phyloP scores from a whole-genome alignment of 2,113 vertebrate genomes.

The Martes martes region DNA sequence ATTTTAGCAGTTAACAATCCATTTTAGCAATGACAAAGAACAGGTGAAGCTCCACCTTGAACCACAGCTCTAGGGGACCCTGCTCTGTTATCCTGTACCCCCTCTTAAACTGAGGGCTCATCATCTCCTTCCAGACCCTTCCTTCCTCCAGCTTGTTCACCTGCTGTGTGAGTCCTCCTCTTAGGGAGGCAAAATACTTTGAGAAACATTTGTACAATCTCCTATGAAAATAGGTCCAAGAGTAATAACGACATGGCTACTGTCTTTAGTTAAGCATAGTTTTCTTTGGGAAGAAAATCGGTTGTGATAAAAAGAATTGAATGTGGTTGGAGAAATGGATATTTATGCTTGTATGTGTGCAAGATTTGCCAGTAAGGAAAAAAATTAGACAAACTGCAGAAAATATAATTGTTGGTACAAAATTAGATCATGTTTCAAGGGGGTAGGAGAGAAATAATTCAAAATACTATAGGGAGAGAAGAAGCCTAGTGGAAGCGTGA shows the following conservation, averaged over 20 bases:
- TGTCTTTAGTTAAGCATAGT: not conserved
- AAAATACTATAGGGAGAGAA: not conserved
- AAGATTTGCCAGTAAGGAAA: slow-evolving; percentile 9
- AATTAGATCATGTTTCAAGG: not conserved
- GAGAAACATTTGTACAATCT: not conserved
- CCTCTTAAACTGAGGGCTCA: accelerated
- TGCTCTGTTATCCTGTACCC: no score
- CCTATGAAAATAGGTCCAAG: not conserved
- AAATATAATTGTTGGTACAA: not conserved
- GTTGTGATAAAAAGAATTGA: not conserved
- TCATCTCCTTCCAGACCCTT: not conserved
- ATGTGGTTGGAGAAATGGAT: slow-evolving; percentile 5
- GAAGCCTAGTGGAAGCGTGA: not conserved
- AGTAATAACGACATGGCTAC: not conserved
- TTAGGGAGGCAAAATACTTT: not conserved
- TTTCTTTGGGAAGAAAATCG: slow-evolving; percentile 29
- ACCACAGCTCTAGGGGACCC: accelerated
- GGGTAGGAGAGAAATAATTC: not conserved
- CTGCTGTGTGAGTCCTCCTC: not conserved
- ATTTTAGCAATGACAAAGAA: not conserved
- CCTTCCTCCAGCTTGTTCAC: not conserved
- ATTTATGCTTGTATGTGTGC: not conserved
- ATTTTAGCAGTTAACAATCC: not conserved
- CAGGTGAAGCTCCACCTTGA: not conserved
- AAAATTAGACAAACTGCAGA: not conserved